phyloP scores from a whole-genome alignment of 2,797 vertebrate genomes.

The Oryzias dopingdopingensis region DNA sequence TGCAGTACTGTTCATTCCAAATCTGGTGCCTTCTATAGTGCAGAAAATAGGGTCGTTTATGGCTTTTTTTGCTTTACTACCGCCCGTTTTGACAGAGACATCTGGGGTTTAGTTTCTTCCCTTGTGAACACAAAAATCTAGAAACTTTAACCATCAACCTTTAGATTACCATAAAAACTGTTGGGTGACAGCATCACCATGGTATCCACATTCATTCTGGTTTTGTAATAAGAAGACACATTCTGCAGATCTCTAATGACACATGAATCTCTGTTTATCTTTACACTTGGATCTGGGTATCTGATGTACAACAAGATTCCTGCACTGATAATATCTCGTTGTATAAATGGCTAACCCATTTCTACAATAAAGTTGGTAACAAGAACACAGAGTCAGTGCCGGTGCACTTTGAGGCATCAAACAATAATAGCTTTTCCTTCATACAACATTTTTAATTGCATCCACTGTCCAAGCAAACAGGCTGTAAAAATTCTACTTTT shows the following conservation, averaged over 20 bases:
- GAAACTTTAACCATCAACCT: no score
- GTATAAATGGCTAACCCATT: slow-evolving; percentile 47
- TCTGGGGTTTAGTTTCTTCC: no score
- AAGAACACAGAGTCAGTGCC: slow-evolving; percentile 5
- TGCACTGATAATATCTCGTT: slow-evolving; percentile 20
- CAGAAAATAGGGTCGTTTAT: no score
- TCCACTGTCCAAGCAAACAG: not conserved
- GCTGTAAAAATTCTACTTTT: no score
- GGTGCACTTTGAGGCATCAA: not conserved
- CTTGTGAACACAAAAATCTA: no score
- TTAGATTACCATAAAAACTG: no score
- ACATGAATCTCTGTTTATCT: slow-evolving; percentile 10
- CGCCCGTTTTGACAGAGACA: no score
- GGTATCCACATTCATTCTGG: slow-evolving; percentile 20
- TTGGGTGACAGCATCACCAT: slow-evolving; percentile 16
- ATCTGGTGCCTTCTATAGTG: no score
- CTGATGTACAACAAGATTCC: slow-evolving; percentile 20
- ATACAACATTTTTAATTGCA: not conserved
- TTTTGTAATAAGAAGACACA: slow-evolving; percentile 2
- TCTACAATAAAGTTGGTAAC: slow-evolving; percentile 24
- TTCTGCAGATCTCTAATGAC: slow-evolving; percentile 8
- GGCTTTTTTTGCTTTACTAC: no score
- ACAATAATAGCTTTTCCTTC: not conserved
- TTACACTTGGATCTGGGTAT: not conserved
- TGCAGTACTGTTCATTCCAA: no score